Base-by-base conservation (phyloP, 1,140 invertebrate species). In the Drosophila trapezifrons region DNA sequence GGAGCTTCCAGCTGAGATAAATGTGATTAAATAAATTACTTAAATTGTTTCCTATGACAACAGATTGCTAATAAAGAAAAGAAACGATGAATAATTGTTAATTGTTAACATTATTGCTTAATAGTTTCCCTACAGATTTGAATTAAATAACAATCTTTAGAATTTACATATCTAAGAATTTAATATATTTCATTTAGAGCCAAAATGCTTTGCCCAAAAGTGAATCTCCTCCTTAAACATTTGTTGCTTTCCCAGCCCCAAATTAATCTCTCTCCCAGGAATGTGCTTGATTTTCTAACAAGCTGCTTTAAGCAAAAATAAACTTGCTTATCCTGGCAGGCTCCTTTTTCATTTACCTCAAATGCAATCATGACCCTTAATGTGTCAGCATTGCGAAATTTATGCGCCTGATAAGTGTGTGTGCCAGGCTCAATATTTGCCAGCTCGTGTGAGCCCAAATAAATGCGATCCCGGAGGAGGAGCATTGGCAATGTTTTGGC, bases 341-440 rank as follows among this genome's bases (percentile, higher is more conserved):
- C 27, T 52, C 17, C 38, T 20, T 32, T 51, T 38, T 51, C 49
- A 35, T 65, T 51, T 43, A 52, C 46, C 37, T 52, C 38, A 37
- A 75, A 75, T 73, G 62, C 60, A 70, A 74, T 52, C 55, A 47
- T 52, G 57, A 32, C 49, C 60, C 56, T 66, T 66, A 85, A 85
- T 75, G 58, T 80, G 78, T 80, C 78, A 71, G 49, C 60, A 52
- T 63, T 49, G 57, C 27, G 12, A 66, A 85, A 86, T 85, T 86
- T 85, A 85, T 85, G 55, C 73, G 76, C 45, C 75, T 64, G 75
- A 70, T 78, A 83, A 70, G 70, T 55, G 38, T 60, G 43, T 47
- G 8, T 27, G 35, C 69, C 45, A 18, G 15, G 37, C 65, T 35
- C 60, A 51, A 69, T 65, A 54, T 65, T 46, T 35, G 38, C 49